Evolutionary conservation across 2,797 vertebrate species (phyloP).

Genomic region (Cryptoblepharus egeriae): DNA sequence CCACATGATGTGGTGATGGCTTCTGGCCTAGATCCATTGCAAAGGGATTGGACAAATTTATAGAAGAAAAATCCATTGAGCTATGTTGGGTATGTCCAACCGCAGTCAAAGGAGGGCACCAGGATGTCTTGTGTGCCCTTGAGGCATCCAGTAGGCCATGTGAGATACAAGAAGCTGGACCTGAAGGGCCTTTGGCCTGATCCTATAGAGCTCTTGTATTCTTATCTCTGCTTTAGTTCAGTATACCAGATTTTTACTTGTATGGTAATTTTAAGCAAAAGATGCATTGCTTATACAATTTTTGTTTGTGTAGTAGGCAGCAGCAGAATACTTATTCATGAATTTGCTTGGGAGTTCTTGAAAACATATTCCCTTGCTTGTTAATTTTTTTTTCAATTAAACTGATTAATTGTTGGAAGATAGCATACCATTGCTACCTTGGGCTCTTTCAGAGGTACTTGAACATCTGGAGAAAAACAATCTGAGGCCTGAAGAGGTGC

Average conservation of each 20-base stretch:
- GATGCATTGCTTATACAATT: neutral
- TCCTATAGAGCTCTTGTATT: no score
- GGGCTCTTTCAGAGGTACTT: slow-evolving; percentile 57
- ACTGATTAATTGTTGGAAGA: slow-evolving; percentile 47
- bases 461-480: slow-evolving; percentile 63
- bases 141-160: no score
- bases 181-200: no score
- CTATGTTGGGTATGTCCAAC: no score
- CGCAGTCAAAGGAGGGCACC: no score
- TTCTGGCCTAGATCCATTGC: no score
- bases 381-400: slow-evolving; percentile 65
- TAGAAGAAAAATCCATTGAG: no score
- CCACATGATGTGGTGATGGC: no score
- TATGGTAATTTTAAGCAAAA: neutral
- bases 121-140: no score
- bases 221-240: neutral
- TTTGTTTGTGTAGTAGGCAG: slow-evolving; percentile 27
- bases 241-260: neutral
- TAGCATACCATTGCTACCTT: slow-evolving; percentile 44
- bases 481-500: slow-evolving; percentile 43
- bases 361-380: slow-evolving; percentile 43
- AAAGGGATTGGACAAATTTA: no score
- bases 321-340: slow-evolving; percentile 25
- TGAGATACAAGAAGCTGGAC: no score
- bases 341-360: slow-evolving; percentile 49